These are phyloP conservation scores for Apostichopus californicus DNA, from an alignment of 35 echinoderm and acorn worm species.

Conservation along the genomic window DNA sequence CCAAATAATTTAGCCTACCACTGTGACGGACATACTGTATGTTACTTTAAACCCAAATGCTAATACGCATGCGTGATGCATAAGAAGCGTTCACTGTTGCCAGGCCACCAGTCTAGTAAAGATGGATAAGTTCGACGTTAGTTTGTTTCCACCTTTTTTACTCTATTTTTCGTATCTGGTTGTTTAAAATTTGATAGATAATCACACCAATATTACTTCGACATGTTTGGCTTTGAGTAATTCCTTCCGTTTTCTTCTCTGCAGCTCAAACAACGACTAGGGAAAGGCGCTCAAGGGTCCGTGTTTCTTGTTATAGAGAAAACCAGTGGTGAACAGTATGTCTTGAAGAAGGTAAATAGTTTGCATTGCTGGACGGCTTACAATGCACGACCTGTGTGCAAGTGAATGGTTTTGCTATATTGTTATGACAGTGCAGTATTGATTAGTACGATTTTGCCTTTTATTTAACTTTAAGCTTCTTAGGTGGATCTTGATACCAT, in stretches of 20 bases:
- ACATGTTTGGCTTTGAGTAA: background rate
- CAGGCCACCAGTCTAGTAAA: slow-evolving; percentile 21
- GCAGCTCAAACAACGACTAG: slow-evolving; percentile 88
- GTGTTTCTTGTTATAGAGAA: slow-evolving; percentile 85
- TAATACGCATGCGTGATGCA: background rate
- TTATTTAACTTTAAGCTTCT: too few relatives aligned
- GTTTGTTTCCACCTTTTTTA: background rate
- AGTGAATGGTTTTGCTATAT: too few relatives aligned
- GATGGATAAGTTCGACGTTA: slow-evolving; percentile 52
- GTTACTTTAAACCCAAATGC: background rate
- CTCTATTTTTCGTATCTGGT: background rate
- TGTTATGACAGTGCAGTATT: too few relatives aligned
- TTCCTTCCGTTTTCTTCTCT: slow-evolving; percentile 41
- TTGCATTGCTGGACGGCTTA: background rate
- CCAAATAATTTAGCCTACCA: too few relatives aligned
- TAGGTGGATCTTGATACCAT: too few relatives aligned
- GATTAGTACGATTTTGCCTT: too few relatives aligned
- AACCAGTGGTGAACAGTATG: slow-evolving; percentile 52
- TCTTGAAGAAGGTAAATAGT: slow-evolving; percentile 91
- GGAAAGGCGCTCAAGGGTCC: slow-evolving; percentile 96
- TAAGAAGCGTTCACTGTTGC: slow-evolving; percentile 45
- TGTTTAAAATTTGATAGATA: background rate
- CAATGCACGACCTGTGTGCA: too few relatives aligned
- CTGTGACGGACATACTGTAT: too few relatives aligned
- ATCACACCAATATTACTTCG: background rate